Evolutionary conservation across 2,888 invertebrate species (phyloP).

Genomic region (Sthenelais limicola): DNA sequence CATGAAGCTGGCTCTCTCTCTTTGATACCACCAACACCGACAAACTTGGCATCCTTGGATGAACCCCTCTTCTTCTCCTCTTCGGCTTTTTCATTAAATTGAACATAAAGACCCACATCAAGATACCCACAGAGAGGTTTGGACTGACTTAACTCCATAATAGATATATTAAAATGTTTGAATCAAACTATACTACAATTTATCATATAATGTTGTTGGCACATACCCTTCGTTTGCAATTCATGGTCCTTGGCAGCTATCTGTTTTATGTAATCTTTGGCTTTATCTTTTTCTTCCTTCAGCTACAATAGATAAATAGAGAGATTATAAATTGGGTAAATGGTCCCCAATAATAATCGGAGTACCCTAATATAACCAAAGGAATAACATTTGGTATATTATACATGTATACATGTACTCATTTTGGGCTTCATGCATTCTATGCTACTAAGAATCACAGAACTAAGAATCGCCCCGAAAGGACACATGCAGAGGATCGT

Average conservation of each 20-base stretch:
- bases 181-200: neutral
- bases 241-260: slow-evolving; percentile 15
- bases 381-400: too few relatives aligned
- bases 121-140: neutral
- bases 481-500: too few relatives aligned
- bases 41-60: slow-evolving; percentile 5
- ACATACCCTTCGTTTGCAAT: neutral
- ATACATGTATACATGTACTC: too few relatives aligned
- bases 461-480: too few relatives aligned
- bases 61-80: slow-evolving; percentile 23
- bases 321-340: neutral
- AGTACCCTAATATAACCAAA: too few relatives aligned
- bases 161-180: neutral
- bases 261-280: slow-evolving; percentile 9
- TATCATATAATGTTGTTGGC: too few relatives aligned
- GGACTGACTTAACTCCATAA: neutral
- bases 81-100: slow-evolving; percentile 11
- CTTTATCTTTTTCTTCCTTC: neutral
- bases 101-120: too few relatives aligned
- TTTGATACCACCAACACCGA: neutral
- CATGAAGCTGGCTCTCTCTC: slow-evolving; percentile 51
- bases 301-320: neutral
- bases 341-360: too few relatives aligned
- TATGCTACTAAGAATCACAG: too few relatives aligned
- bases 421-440: too few relatives aligned